Conservation (phyloP, 2,888 invertebrate genomes). For the Ormyrus thymus region DNA sequence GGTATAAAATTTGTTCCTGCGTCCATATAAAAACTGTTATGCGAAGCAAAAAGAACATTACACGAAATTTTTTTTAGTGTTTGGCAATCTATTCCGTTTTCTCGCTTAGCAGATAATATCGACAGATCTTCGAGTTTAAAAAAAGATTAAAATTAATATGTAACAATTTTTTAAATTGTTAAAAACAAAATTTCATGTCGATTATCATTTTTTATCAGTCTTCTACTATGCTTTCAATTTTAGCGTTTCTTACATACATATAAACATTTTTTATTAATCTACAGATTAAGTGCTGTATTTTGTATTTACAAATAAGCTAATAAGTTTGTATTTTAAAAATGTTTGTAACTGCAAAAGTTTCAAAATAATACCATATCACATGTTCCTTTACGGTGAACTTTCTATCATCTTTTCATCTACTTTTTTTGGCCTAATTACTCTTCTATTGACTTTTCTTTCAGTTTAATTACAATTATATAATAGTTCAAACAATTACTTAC, state of each 20-base stretch:
- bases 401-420: conserved; percentile 9
- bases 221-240: conserved; percentile 41
- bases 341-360: conserved; percentile 20
- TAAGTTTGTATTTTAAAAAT: conserved; percentile 8
- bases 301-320: conserved; percentile 31
- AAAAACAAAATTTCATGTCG: neutral
- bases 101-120: too few relatives aligned
- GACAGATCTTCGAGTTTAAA: too few relatives aligned
- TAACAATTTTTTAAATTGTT: too few relatives aligned
- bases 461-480: conserved; percentile 13
- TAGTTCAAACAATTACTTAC: neutral
- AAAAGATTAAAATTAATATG: too few relatives aligned
- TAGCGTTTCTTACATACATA: conserved; percentile 16
- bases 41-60: too few relatives aligned
- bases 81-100: too few relatives aligned
- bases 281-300: conserved; percentile 24
- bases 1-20: too few relatives aligned
- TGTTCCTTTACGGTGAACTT: neutral
- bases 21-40: too few relatives aligned
- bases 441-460: neutral
- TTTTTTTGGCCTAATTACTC: neutral
- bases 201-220: conserved; percentile 50
- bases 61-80: too few relatives aligned
- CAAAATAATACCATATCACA: conserved; percentile 14
- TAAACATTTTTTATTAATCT: conserved; percentile 26